Evolutionary conservation across 2,113 vertebrate genomes (phyloP).

Genomic region (Nymphicus hollandicus): DNA sequence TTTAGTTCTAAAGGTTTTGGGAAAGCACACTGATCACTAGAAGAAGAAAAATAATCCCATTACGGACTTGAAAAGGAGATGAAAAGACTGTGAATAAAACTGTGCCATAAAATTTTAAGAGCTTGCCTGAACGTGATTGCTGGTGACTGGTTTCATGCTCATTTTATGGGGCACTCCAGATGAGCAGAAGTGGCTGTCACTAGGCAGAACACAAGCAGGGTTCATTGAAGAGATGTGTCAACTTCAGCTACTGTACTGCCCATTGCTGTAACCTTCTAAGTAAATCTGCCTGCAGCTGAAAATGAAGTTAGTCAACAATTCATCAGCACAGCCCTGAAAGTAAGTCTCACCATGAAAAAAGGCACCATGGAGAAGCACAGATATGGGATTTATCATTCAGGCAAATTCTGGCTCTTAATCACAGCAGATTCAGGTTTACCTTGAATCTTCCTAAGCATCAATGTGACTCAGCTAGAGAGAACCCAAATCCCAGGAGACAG

Average conservation of each 20-base stretch:
- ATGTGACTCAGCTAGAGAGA: background rate
- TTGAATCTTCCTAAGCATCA: background rate
- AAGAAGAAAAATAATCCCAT: background rate
- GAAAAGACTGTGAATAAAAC: background rate
- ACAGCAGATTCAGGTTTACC: background rate
- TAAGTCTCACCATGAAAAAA: background rate
- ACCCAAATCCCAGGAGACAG: background rate
- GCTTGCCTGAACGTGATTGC: background rate
- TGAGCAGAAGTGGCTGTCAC: background rate
- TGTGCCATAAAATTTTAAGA: background rate
- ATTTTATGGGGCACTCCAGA: background rate
- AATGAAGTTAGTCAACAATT: background rate
- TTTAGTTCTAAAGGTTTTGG: background rate
- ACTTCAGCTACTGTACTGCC: background rate
- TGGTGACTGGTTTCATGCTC: background rate
- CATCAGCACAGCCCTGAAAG: background rate
- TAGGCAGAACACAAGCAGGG: background rate
- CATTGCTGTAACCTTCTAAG: background rate
- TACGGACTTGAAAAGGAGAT: background rate
- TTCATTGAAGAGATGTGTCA: background rate
- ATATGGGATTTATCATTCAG: background rate
- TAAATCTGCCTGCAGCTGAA: background rate
- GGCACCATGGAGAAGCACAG: accelerated
- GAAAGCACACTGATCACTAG: background rate
- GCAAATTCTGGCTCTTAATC: background rate